Evolutionary conservation across 2,888 invertebrate genomes (phyloP), one percentile per base, ranked within the genome.

Genomic region (Coecobrya sp.): DNA sequence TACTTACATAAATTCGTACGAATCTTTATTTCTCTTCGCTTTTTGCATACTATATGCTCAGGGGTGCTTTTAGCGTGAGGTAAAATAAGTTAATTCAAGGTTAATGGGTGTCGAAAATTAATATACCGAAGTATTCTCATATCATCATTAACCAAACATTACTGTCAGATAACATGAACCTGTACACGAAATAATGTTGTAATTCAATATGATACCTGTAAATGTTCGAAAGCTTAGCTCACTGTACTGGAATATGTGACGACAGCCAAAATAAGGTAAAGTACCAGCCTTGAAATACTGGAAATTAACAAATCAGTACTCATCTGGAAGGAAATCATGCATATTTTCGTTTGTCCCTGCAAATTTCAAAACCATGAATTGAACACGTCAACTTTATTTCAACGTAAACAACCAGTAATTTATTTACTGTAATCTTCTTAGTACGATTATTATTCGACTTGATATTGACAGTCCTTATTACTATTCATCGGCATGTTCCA

Each of bases 401-500:
- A 27, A 65, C 25, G 5, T 49, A 62, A n/a, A 27, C 27, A 25
- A 11, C 4, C 25, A 68, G 27, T 22, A n/a, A 13, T 59, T 59
- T 19, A 59, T 73, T 42, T n/a, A 30, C 5, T 19, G 10, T 42
- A 42, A 45, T 19, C 16, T 73, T 7, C 27, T 19, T n/a, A 42
- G 13, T 73, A 36, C 7, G 8, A 36, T n/a, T 73, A 19, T 45
- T 42, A 73, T 5, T 30, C 42, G 81, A 30, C 55, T 52, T 79
- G 11, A 27, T 55, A 55, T 13, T 84, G 70, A 42, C 22, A 45
- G 55, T n/a, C 42, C 16, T 76, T n/a, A 87, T 87, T 76, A 76
- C 76, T 87, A 87, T 87, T 87, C 87, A 76, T 86, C 62, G 65
- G 42, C 84, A 84, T 84, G 84, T 5, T n/a, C 73, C 73, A 42